Percentiles rank a stretch among this genome's conserved stretches.
These are phyloP conservation scores for Rhodinocichla rosea DNA, from an alignment of 2,113 vertebrate species.

Conservation along the genomic window DNA sequence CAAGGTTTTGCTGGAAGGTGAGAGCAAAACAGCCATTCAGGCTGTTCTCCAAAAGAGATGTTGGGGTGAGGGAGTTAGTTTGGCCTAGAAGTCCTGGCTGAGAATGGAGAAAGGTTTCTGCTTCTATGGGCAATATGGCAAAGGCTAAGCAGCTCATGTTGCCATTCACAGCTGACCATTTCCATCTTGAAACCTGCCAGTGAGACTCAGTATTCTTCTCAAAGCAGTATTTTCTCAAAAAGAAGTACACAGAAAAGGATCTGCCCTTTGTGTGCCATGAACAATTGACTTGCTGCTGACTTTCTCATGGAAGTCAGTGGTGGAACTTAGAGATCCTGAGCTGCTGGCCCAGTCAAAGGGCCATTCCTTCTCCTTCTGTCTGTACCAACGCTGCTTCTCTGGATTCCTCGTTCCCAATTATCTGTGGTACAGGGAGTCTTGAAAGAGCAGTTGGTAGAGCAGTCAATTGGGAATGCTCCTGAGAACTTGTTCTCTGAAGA, in stretches of 20 bases:
- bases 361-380: not conserved
- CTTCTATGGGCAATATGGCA: not conserved
- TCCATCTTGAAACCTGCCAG: not conserved
- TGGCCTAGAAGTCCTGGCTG: not conserved
- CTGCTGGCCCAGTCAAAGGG: not conserved
- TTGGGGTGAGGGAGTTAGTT: not conserved
- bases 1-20: not conserved
- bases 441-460: not conserved
- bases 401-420: not conserved
- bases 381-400: not conserved
- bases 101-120: not conserved
- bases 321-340: not conserved
- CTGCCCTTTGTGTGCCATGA: fast-evolving
- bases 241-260: not conserved
- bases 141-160: not conserved
- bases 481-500: not conserved
- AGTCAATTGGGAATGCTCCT: not conserved
- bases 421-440: not conserved
- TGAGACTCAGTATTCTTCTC: not conserved
- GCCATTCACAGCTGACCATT: not conserved
- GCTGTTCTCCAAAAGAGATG: not conserved
- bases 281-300: not conserved
- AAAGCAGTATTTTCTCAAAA: not conserved
- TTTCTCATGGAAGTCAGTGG: not conserved
- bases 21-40: not conserved